Evolutionary conservation across 2,888 invertebrate species (phyloP).

Genomic region (Dicyrtoma fusca): DNA sequence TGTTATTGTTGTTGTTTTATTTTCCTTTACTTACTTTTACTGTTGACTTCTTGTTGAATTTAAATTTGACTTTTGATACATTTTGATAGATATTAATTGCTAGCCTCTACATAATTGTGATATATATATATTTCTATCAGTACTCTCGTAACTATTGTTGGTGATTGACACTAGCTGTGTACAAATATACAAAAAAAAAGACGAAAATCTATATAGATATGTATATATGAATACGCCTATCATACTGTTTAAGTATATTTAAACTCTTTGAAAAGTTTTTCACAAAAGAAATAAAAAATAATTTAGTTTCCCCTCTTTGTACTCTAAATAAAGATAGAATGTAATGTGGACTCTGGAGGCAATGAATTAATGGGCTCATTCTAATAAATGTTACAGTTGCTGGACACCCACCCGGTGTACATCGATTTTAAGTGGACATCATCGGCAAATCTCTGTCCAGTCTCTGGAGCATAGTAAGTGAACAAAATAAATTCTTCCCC

Average conservation of each 20-base stretch:
- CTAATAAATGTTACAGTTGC: conserved; percentile 76
- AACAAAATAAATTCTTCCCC: conserved; percentile 21
- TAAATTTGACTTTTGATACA: too few species aligned
- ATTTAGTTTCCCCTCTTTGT: neutral
- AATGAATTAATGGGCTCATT: conserved; percentile 3
- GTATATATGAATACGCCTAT: neutral
- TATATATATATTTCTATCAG: neutral
- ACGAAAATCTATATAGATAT: neutral
- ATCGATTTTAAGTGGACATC: conserved; percentile 93
- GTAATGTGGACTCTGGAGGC: neutral
- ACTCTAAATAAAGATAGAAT: neutral
- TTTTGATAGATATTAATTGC: too few species aligned
- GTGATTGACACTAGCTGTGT: conserved; percentile 24
- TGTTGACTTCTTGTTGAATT: too few species aligned
- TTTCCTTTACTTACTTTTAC: too few species aligned
- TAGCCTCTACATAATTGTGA: neutral
- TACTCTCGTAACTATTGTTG: neutral
- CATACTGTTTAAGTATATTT: too few species aligned
- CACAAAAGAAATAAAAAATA: neutral
- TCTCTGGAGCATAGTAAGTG: conserved; percentile 37
- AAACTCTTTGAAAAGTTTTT: neutral
- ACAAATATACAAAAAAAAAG: neutral
- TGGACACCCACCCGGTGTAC: conserved; percentile 99
- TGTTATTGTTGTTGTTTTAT: too few species aligned
- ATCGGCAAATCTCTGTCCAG: conserved; percentile 28